Evolutionary conservation across 1,140 invertebrate species (phyloP), one percentile per base, ranked within the genome.

Genomic region (Phymastichus coffea): DNA sequence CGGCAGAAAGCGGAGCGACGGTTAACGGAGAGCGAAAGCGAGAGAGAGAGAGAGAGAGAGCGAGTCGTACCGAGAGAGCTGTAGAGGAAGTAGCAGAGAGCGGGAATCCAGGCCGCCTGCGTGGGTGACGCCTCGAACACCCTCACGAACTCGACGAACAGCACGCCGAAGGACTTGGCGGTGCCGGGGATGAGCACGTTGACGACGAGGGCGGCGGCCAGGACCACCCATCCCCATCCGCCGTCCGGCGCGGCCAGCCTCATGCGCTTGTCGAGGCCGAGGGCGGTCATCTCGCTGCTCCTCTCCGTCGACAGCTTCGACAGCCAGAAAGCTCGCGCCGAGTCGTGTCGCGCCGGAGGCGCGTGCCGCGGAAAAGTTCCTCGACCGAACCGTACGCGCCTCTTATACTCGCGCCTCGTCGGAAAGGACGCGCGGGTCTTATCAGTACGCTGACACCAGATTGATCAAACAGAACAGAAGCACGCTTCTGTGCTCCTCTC

Each of bases 101-200:
- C 89, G 1, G 89, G 88, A 67, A 93, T 90, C 82, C 90, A 91
- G 0, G 88, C 85, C 2, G 88, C 89, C 7, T 86, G 82, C 0
- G 87, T 84, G 1, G 88, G 83, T 10, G 86, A 83, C 0, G 89
- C 82, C 23, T 90, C 72, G 66, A 91, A 92, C 2, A 87, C 87
- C 66, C 89, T 86, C 33, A 89, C 78, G 72, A 93, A 90, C 69
- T 92, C 90, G 28, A 90, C 84, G 67, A 92, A 88, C 0, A 93
- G 78, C 0, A 93, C 89, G 9, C 91, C 91, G 70, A 92, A 93
- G 30, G 89, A 92, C 68, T 93, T 93, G 9, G 92, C 86, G 2
- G 88, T 92, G 2, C 91, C 89, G 2, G 90, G 89, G 28, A 92
- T 88, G 2, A 93, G 79, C 28, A 92, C 84, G 67, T 92, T 92